phyloP scores from a whole-genome alignment of 1,140 invertebrate genomes.

The Plutomurus gul region DNA sequence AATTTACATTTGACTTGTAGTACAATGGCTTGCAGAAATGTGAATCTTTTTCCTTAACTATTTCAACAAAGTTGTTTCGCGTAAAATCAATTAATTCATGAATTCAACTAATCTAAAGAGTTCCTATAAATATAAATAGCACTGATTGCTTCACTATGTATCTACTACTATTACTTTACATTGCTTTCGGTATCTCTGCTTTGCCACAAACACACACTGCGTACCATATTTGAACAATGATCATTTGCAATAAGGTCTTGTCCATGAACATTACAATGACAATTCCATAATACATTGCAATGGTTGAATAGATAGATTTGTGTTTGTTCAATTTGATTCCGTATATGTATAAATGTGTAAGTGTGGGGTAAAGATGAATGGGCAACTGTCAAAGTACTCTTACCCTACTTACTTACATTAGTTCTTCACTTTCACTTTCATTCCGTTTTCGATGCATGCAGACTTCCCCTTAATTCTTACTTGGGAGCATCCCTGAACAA shows the following conservation, averaged over 20 bases:
- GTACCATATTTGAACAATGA: neutral
- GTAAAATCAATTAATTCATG: too few relatives aligned
- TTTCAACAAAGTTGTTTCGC: too few relatives aligned
- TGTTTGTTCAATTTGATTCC: neutral
- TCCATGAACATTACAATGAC: neutral
- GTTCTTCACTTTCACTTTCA: neutral
- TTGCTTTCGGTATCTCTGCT: too few relatives aligned
- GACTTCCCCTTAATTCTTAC: conserved; percentile 38
- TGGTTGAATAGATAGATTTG: too few relatives aligned
- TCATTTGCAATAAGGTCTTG: neutral
- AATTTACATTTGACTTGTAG: too few relatives aligned
- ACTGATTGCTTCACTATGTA: too few relatives aligned
- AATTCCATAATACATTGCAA: neutral
- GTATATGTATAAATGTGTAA: neutral
- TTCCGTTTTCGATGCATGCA: neutral
- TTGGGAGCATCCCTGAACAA: conserved; percentile 36
- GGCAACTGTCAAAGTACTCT: neutral
- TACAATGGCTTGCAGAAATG: too few relatives aligned
- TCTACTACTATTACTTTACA: too few relatives aligned
- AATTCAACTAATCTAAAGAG: too few relatives aligned
- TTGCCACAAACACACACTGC: too few relatives aligned
- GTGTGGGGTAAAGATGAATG: neutral
- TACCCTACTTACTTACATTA: conserved; percentile 27
- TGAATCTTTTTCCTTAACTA: too few relatives aligned
- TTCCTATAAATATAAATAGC: too few relatives aligned